Evolutionary conservation across 2,113 vertebrate species (phyloP).

Genomic region (Coracopsis vasa): DNA sequence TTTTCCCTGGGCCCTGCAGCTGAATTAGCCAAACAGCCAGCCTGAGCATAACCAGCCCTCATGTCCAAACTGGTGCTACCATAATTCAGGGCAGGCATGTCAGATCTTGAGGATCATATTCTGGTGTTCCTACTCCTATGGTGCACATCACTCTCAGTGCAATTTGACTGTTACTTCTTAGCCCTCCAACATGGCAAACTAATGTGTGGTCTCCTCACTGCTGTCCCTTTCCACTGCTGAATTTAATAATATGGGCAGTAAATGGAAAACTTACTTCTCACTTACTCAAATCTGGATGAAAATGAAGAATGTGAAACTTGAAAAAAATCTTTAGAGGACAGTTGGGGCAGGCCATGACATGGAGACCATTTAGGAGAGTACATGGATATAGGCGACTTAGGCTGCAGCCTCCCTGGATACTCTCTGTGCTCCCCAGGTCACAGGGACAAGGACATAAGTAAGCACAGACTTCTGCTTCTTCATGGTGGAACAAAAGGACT

Average conservation of each 20-base stretch:
- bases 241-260: background rate
- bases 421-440: background rate
- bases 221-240: background rate
- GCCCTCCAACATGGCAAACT: background rate
- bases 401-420: background rate
- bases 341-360: background rate
- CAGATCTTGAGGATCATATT: background rate
- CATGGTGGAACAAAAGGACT: background rate
- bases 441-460: rapidly evolving
- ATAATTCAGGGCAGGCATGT: background rate
- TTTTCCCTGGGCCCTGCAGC: background rate
- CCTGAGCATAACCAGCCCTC: background rate
- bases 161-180: background rate
- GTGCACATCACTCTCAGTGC: rapidly evolving
- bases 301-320: background rate
- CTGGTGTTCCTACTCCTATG: background rate
- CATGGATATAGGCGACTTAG: background rate
- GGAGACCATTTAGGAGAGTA: background rate
- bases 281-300: background rate
- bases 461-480: background rate
- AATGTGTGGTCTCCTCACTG: background rate
- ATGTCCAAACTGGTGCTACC: background rate
- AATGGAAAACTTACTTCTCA: background rate
- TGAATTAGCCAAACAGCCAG: background rate
- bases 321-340: background rate